phyloP scores from a whole-genome alignment of 2,113 vertebrate species.

The Chitala chitala region DNA sequence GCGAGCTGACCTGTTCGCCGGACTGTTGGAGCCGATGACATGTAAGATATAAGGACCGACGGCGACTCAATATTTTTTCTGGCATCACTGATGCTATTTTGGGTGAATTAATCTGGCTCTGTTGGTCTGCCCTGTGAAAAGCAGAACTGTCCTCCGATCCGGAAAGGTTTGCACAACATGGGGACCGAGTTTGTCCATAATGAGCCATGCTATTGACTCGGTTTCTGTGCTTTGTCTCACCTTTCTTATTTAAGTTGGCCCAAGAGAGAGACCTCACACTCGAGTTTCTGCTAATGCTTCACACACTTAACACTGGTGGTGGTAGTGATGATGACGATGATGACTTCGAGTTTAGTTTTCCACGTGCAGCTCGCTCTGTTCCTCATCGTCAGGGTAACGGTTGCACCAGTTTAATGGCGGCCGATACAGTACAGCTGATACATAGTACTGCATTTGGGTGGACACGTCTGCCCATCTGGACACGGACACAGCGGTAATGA shows the following conservation, averaged over 20 bases:
- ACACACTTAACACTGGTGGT: neutral
- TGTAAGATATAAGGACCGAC: no score
- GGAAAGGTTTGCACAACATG: no score
- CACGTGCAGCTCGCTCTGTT: neutral
- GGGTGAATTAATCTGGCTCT: no score
- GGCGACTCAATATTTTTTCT: no score
- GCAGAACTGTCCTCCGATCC: no score
- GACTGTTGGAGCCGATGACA: no score
- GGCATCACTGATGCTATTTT: no score
- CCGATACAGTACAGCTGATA: neutral
- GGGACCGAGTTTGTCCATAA: no score
- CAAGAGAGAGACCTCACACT: no score
- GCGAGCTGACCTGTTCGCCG: no score
- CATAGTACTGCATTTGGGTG: neutral
- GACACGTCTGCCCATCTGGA: neutral
- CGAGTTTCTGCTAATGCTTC: neutral
- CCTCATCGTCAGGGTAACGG: constrained; percentile 2
- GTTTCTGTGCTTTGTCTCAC: neutral
- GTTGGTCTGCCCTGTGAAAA: no score
- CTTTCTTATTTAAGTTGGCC: constrained; percentile 1
- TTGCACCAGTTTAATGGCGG: neutral
- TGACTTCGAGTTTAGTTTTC: neutral
- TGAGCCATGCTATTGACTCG: neutral
- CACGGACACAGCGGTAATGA: neutral
- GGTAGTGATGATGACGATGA: neutral